Conservation (phyloP, 2,888 invertebrate genomes). For the Caenorhabditis sulstoni region DNA sequence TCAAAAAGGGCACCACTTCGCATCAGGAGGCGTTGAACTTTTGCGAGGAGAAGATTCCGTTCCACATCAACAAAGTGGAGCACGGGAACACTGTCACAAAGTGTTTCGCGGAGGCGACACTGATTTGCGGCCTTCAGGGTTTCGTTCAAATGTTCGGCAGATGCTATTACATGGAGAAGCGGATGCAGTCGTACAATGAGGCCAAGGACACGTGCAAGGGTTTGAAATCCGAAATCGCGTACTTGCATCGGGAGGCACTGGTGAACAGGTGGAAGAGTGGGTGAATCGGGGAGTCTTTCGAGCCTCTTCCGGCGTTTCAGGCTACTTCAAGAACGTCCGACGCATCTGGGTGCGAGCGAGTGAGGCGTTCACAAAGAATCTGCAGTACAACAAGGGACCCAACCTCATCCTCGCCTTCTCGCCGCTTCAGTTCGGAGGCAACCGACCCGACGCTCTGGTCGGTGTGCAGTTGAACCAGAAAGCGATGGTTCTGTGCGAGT, state of each 20-base stretch:
- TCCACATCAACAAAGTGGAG: background rate
- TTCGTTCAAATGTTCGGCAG: conserved; percentile 13
- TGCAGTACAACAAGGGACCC: no score
- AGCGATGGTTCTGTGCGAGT: background rate
- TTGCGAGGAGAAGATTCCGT: conserved; percentile 21
- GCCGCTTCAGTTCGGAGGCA: background rate
- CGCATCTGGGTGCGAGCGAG: no score
- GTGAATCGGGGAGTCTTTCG: no score
- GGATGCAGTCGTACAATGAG: background rate
- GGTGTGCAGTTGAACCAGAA: background rate
- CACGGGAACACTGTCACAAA: background rate
- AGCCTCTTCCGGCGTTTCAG: no score
- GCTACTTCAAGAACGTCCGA: no score
- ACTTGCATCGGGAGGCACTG: no score
- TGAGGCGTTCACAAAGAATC: no score
- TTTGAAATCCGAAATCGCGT: background rate
- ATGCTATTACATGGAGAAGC: background rate
- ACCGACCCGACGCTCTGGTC: background rate
- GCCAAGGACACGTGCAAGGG: background rate
- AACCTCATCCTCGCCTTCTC: background rate
- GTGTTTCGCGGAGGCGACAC: conserved; percentile 3
- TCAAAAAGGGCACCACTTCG: background rate
- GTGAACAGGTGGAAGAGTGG: no score
- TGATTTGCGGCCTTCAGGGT: background rate
- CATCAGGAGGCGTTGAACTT: conserved; percentile 10